Conservation (phyloP, 2,113 vertebrate genomes). For the Cyprinus carpio region DNA sequence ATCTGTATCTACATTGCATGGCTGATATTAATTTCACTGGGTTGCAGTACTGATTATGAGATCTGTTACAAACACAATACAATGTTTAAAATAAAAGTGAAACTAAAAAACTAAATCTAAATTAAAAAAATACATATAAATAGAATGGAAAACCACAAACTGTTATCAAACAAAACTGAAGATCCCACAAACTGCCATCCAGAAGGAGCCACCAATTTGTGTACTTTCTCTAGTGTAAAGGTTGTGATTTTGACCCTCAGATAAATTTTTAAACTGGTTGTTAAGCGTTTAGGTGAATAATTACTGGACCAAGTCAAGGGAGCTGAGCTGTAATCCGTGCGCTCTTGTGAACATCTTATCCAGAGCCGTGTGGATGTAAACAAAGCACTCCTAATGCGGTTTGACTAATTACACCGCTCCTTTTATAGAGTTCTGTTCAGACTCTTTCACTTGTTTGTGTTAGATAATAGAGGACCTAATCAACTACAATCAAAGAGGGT, state of each 20-base stretch:
- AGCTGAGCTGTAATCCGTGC: neutral
- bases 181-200: neutral
- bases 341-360: neutral
- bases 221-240: neutral
- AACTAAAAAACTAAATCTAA: neutral
- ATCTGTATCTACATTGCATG: too few species aligned
- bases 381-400: neutral
- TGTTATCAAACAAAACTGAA: too few species aligned
- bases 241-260: neutral
- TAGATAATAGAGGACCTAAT: neutral
- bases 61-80: too few species aligned
- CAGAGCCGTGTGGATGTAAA: neutral
- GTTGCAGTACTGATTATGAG: too few species aligned
- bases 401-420: constrained; percentile 2
- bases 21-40: too few species aligned
- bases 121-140: too few species aligned
- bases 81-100: neutral
- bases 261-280: neutral
- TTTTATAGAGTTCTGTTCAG: neutral
- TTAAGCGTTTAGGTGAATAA: neutral
- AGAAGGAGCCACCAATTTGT: neutral
- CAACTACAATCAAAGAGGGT: neutral
- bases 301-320: neutral
- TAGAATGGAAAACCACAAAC: neutral
- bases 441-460: neutral